These are phyloP conservation scores for Carterocephalus palaemon DNA, from an alignment of 2,888 invertebrate species.

Conservation along the genomic window DNA sequence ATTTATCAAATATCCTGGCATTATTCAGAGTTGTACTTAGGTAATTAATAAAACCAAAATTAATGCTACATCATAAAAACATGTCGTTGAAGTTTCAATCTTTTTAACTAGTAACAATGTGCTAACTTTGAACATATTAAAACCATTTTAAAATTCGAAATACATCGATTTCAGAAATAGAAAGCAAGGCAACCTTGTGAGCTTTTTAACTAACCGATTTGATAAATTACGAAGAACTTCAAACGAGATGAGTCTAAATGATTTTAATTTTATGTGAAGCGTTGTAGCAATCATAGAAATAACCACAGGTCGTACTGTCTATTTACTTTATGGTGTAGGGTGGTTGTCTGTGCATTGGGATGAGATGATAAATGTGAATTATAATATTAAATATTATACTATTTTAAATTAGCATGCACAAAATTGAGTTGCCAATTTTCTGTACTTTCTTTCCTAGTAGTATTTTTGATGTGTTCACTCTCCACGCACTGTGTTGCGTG, in stretches of 20 bases:
- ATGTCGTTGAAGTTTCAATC: constrained; percentile 4
- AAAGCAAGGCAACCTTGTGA: constrained; percentile 38
- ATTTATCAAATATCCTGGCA: neutral
- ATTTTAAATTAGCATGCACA: no score
- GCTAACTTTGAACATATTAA: constrained; percentile 38
- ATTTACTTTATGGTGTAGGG: constrained; percentile 21
- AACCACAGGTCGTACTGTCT: constrained; percentile 20
- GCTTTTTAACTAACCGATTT: constrained; percentile 43
- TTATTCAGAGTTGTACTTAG: constrained; percentile 14
- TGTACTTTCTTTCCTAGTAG: constrained; percentile 8
- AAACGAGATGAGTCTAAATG: constrained; percentile 33
- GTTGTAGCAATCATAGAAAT: constrained; percentile 21
- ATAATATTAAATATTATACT: no score
- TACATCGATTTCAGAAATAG: constrained; percentile 44
- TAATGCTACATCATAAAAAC: constrained; percentile 22
- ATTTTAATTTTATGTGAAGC: constrained; percentile 30
- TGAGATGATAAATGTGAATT: constrained; percentile 22
- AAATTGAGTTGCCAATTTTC: constrained; percentile 10
- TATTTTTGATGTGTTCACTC: neutral
- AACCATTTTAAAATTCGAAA: constrained; percentile 25
- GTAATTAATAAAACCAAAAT: constrained; percentile 11
- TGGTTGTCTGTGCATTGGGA: constrained; percentile 20
- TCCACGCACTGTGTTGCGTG: neutral
- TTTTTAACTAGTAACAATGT: constrained; percentile 38
- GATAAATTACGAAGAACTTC: constrained; percentile 35